Base-by-base conservation (phyloP, 2,797 vertebrate species). In the Dermochelys coriacea region DNA sequence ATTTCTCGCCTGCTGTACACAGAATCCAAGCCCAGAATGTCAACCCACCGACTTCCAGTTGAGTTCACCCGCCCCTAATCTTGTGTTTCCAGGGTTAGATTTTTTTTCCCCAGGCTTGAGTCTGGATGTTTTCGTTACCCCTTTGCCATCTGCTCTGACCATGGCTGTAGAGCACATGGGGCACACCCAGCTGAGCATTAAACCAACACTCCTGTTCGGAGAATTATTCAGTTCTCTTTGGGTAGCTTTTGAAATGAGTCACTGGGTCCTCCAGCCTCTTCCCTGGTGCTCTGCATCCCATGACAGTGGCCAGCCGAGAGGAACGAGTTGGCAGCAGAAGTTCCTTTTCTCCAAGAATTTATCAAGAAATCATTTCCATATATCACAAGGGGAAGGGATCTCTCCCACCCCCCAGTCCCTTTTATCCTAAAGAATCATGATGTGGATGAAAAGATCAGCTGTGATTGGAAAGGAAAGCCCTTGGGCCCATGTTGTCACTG, bases 261-360 rank as follows among this genome's bases (percentile, higher is more conserved):
- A 57, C 27, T 57, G 57, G 27, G 27, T 59, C 59, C 27, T 31
- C 57, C 5, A 31, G 57, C 27, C 27, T 31, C 4, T 59, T n/a
- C 29, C 75, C 1, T 31, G 0, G 41, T 6, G 7, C 5, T 0
- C 25, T 12, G 49, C 51, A 61, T 4, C 18, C 3, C 27, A 41
- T 5, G 37, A 12, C 12, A 25, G 8, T 0, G 16, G 3, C 51
- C 11, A 12, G 21, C 47, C 5, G 83, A 61, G 3, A 81, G n/a
- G n/a, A 52, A 3, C 47, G 23, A 1, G 0, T 3, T 3, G 3
- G n/a, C 27, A 47, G 9, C 51, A 54, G 23, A 74, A 61, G 47
- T 52, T 23, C 21, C 81, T 49, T 59, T 59, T 59, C 57, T 50
- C 84, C 81, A n/a, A 87, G 21, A 6, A 45, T 14, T 0, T 5